Conservation (phyloP, 2,797 vertebrate genomes). For the Leucoraja ocellata region DNA sequence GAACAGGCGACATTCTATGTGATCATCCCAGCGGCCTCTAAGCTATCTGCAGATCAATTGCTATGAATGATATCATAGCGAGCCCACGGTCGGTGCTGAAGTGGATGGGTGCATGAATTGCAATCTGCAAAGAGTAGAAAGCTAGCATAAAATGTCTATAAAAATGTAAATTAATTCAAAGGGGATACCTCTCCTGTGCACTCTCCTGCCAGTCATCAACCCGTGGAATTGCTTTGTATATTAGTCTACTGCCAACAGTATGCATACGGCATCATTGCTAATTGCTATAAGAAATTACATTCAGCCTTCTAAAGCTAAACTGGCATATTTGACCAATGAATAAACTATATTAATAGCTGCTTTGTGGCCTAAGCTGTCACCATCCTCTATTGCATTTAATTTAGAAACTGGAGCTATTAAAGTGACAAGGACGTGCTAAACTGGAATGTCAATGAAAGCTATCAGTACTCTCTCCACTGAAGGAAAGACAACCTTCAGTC, state of each 20-base stretch:
- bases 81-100: background rate
- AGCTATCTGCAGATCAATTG: background rate
- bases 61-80: background rate
- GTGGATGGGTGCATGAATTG: background rate
- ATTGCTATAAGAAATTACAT: background rate
- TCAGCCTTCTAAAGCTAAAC: background rate
- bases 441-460: background rate
- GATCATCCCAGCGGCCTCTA: background rate
- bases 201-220: background rate
- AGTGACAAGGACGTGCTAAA: background rate
- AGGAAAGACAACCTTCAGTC: too few relatives aligned
- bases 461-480: background rate
- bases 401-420: background rate
- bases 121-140: background rate
- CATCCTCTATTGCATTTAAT: background rate
- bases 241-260: background rate
- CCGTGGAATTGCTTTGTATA: background rate
- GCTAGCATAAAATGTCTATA: background rate
- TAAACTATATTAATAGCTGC: background rate
- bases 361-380: background rate
- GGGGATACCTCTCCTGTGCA: background rate
- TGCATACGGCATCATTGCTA: background rate
- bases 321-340: background rate
- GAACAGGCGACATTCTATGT: background rate
- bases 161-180: slow-evolving; percentile 10